Percentiles rank a stretch among this genome's conserved stretches.
These are phyloP conservation scores for Philopedon plagiatum DNA, from an alignment of 2,888 invertebrate species.

Conservation along the genomic window DNA sequence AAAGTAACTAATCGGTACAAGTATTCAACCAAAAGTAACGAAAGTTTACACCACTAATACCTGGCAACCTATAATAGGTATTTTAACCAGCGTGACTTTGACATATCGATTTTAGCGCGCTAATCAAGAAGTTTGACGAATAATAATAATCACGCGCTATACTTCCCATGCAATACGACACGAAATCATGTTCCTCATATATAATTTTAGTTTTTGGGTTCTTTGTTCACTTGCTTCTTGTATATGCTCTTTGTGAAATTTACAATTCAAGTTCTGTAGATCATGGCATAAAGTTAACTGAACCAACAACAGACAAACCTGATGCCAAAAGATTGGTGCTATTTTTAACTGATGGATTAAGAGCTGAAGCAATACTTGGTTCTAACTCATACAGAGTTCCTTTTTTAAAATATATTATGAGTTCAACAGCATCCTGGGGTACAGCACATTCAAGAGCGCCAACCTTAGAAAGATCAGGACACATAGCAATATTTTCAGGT, in stretches of 20 bases:
- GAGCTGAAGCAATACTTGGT: conserved; percentile 73
- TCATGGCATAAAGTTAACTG: conserved; percentile 74
- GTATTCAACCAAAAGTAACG: no score
- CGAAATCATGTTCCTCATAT: no score
- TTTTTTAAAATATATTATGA: conserved; percentile 63
- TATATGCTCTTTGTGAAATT: conserved; percentile 90
- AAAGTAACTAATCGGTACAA: no score
- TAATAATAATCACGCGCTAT: no score
- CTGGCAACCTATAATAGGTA: no score
- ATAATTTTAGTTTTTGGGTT: conserved; percentile 71
- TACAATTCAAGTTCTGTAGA: conserved; percentile 92
- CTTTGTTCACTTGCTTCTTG: conserved; percentile 80
- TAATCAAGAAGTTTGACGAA: no score
- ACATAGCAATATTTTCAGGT: conserved; percentile 87
- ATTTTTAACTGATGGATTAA: conserved; percentile 91
- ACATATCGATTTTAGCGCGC: no score
- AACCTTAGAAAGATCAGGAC: conserved; percentile 97
- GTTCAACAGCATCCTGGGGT: conserved; percentile 78
- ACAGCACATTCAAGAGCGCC: conserved; percentile 93
- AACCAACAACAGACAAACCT: conserved; percentile 70
- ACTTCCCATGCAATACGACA: no score
- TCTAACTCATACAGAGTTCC: conserved; percentile 32
- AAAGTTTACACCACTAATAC: no score
- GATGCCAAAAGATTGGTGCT: conserved; percentile 84
- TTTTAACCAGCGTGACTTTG: no score